Conservation (phyloP, 1,140 invertebrate species). For the Pseudomyrmex dendroicus region DNA sequence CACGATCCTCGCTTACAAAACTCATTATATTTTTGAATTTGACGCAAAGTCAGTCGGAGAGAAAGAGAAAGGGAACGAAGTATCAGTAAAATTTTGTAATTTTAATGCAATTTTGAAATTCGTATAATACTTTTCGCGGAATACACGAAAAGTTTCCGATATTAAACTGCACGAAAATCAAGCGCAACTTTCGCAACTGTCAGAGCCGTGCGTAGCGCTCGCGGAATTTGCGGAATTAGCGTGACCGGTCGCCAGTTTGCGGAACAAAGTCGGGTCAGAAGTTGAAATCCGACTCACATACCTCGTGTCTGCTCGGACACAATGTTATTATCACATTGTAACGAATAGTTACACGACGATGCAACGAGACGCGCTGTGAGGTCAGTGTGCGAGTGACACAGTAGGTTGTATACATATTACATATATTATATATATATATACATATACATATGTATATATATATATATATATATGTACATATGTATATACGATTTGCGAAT, state of each 20-base stretch:
- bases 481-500: slow-evolving; percentile 33
- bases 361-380: too few species aligned
- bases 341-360: neutral
- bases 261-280: neutral
- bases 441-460: neutral
- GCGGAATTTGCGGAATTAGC: slow-evolving; percentile 35
- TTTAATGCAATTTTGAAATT: neutral
- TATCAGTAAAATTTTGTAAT: neutral
- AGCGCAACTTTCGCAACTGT: neutral
- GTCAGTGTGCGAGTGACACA: neutral
- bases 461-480: neutral
- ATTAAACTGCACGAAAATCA: neutral
- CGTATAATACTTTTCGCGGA: neutral
- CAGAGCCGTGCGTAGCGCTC: neutral
- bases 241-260: neutral
- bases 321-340: slow-evolving; percentile 12
- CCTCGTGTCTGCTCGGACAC: neutral
- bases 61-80: neutral
- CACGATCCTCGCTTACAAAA: neutral
- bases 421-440: too few species aligned
- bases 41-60: neutral
- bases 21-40: neutral
- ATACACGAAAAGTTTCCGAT: neutral
- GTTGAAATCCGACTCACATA: slow-evolving; percentile 29
- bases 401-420: neutral